A percentile compares a stretch with the other conserved stretches of the same genome.
These are phyloP conservation scores for Phalera bucephala DNA, from an alignment of 2,888 invertebrate species.

Conservation along the genomic window DNA sequence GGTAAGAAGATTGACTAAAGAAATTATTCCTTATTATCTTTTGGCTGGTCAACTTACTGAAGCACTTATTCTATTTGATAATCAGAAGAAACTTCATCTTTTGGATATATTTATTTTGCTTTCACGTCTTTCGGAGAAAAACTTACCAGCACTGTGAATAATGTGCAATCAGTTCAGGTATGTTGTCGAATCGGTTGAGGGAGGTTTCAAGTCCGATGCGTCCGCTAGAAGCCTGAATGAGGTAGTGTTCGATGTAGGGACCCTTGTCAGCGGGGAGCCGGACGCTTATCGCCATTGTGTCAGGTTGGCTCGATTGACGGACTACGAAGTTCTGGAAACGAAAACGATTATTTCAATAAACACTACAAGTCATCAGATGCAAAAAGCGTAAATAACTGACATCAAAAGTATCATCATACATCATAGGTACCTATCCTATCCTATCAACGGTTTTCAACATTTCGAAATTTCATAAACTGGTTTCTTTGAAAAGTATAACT, in stretches of 20 bases:
- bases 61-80: too few relatives aligned
- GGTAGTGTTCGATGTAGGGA: slow-evolving; percentile 97
- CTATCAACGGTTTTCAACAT: too few relatives aligned
- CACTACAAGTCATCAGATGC: slow-evolving; percentile 29
- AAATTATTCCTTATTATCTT: too few relatives aligned
- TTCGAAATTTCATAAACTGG: too few relatives aligned
- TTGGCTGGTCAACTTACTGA: too few relatives aligned
- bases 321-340: slow-evolving; percentile 94
- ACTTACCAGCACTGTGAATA: slow-evolving; percentile 95
- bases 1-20: too few relatives aligned
- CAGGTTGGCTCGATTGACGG: slow-evolving; percentile 95
- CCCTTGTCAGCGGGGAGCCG: slow-evolving; percentile 93
- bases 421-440: too few relatives aligned
- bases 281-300: slow-evolving; percentile 97
- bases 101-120: too few relatives aligned
- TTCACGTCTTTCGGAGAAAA: background rate
- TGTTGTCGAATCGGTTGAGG: slow-evolving; percentile 95
- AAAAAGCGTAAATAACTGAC: too few relatives aligned
- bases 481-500: too few relatives aligned
- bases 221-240: slow-evolving; percentile 93
- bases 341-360: background rate
- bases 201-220: slow-evolving; percentile 96
- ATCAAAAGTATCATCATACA: too few relatives aligned
- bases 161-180: slow-evolving; percentile 96
- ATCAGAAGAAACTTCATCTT: too few relatives aligned